phyloP scores from a whole-genome alignment of 2,888 invertebrate genomes.

The Eurois occulta region DNA sequence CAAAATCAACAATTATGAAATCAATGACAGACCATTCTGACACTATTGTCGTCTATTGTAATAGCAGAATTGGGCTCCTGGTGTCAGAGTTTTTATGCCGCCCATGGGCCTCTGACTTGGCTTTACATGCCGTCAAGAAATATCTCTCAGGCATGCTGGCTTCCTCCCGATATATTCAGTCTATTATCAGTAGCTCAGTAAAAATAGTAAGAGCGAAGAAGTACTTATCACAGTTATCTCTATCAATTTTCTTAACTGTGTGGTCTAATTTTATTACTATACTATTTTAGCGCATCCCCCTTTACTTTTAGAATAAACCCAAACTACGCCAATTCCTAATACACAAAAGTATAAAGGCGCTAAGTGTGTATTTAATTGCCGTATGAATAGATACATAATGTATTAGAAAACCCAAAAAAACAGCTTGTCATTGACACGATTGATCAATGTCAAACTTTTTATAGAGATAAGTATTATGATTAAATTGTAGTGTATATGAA shows the following conservation, averaged over 20 bases:
- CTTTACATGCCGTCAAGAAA: too few relatives aligned
- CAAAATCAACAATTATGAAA: too few relatives aligned
- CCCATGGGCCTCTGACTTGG: too few relatives aligned
- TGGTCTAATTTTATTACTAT: not conserved
- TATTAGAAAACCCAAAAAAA: slow-evolving; percentile 27
- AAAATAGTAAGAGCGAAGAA: not conserved
- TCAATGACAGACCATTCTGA: too few relatives aligned
- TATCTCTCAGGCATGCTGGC: too few relatives aligned
- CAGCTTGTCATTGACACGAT: slow-evolving; percentile 35
- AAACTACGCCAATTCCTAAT: not conserved
- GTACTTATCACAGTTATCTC: too few relatives aligned
- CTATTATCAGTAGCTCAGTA: too few relatives aligned
- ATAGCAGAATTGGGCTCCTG: too few relatives aligned
- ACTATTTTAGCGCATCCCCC: not conserved
- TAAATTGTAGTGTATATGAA: slow-evolving; percentile 23
- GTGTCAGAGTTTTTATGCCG: too few relatives aligned
- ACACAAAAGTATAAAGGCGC: not conserved
- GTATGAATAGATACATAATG: not conserved
- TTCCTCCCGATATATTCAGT: too few relatives aligned
- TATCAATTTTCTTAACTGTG: too few relatives aligned
- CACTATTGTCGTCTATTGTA: too few relatives aligned
- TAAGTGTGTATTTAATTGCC: slow-evolving; percentile 4
- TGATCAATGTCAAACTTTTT: slow-evolving; percentile 48
- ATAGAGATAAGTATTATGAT: slow-evolving; percentile 26
- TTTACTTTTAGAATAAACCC: not conserved